Conservation (phyloP, 2,888 invertebrate genomes). For the Linnaemya tessellans region DNA sequence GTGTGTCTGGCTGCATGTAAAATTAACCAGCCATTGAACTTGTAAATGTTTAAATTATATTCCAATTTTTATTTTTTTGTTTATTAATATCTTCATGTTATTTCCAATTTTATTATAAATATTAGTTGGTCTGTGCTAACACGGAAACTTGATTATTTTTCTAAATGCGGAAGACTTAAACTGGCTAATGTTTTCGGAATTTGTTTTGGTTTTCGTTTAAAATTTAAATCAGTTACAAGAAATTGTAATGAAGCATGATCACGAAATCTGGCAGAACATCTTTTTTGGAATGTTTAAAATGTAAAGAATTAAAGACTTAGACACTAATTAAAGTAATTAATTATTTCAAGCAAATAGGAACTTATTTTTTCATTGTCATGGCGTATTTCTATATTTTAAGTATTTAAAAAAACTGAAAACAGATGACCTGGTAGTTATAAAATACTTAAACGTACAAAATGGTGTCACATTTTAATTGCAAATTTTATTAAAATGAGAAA, state of each 20-base stretch:
- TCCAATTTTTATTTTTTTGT: too few species aligned
- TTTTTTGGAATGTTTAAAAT: too few species aligned
- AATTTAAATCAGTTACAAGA: not conserved
- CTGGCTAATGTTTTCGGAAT: not conserved
- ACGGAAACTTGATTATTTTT: not conserved
- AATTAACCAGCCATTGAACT: constrained; percentile 68
- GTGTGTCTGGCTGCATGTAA: constrained; percentile 22
- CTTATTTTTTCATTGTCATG: too few species aligned
- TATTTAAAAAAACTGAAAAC: too few species aligned
- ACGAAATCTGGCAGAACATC: not conserved
- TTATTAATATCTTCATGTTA: constrained; percentile 24
- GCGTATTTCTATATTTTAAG: too few species aligned
- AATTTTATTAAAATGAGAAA: too few species aligned
- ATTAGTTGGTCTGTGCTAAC: constrained; percentile 3
- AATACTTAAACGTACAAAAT: too few species aligned
- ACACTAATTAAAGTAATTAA: not conserved
- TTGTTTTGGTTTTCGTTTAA: not conserved
- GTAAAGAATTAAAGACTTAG: not conserved
- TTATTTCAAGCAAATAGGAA: not conserved
- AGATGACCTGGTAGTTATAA: too few species aligned
- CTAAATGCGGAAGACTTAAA: not conserved
- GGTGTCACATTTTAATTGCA: too few species aligned
- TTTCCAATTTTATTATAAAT: constrained; percentile 4
- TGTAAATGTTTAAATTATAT: constrained; percentile 43
- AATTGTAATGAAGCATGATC: not conserved